Conservation (phyloP, 2,113 vertebrate genomes). For the Jaculus jaculus region DNA sequence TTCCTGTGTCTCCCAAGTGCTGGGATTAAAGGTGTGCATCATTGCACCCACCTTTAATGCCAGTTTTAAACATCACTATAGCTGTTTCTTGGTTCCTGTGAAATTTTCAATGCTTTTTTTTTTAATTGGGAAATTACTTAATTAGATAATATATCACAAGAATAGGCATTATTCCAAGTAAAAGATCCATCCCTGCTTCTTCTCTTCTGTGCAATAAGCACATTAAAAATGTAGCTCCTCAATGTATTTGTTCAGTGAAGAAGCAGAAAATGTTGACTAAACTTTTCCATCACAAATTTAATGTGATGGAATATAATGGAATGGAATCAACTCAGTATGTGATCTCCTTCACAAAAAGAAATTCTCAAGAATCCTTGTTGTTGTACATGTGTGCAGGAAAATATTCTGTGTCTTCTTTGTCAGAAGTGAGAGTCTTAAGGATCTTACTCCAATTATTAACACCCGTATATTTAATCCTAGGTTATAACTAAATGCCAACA, state of each 20-base stretch:
- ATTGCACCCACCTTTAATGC: background rate
- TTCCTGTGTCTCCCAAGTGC: too few species aligned
- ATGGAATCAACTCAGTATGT: background rate
- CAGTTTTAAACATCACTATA: background rate
- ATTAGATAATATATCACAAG: constrained; percentile 65
- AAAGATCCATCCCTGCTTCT: constrained; percentile 47
- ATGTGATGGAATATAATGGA: too few species aligned
- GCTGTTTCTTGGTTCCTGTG: constrained; percentile 29
- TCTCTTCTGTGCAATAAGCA: constrained; percentile 49
- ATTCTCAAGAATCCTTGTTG: background rate
- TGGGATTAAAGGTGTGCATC: too few species aligned
- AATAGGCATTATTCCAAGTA: constrained; percentile 54
- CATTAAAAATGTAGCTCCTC: constrained; percentile 42
- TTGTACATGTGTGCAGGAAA: background rate
- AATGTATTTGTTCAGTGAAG: constrained; percentile 4
- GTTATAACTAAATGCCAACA: background rate
- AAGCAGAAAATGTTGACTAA: background rate
- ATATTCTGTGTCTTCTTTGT: background rate
- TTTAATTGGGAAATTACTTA: constrained; percentile 60
- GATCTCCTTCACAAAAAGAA: background rate
- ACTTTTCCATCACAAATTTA: constrained; percentile 31
- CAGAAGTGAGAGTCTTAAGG: background rate
- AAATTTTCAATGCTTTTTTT: constrained; percentile 57
- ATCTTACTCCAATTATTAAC: background rate
- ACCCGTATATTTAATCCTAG: background rate